phyloP scores from a whole-genome alignment of 2,888 invertebrate species.

The Eudasyphora cyanicolor region DNA sequence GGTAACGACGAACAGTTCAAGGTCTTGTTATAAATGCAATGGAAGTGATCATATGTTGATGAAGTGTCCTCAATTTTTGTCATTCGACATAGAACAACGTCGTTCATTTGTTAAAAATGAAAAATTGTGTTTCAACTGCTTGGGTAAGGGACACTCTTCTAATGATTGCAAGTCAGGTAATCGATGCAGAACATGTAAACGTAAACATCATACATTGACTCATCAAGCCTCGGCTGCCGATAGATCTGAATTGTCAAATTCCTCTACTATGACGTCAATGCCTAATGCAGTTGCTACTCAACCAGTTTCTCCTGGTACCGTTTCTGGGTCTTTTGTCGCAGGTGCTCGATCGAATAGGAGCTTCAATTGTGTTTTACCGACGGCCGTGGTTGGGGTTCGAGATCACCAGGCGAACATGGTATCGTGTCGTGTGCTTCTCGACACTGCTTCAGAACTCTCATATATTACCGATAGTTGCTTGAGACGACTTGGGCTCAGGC shows the following conservation, averaged over 20 bases:
- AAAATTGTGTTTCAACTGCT: conserved; percentile 7
- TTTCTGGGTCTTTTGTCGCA: not conserved
- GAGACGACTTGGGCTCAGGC: not conserved
- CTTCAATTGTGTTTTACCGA: conserved; percentile 1
- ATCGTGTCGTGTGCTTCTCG: not conserved
- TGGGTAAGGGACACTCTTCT: not conserved
- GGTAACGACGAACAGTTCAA: not conserved
- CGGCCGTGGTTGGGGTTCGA: conserved; percentile 1
- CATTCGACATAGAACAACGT: conserved; percentile 7
- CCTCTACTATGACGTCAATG: not conserved
- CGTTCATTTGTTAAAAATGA: not conserved
- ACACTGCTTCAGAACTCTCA: conserved; percentile 5
- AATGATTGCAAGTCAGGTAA: not conserved
- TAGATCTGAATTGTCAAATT: not conserved
- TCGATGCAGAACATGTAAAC: conserved; percentile 9
- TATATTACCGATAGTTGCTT: conserved; percentile 18
- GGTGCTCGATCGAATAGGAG: too few species aligned
- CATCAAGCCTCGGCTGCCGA: not conserved
- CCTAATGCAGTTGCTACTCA: not conserved
- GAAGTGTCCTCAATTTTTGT: conserved; percentile 29
- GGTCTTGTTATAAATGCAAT: not conserved
- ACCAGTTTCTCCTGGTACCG: not conserved
- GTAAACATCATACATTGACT: not conserved
- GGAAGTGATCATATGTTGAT: not conserved
- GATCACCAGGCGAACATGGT: not conserved